phyloP scores from a whole-genome alignment of 2,888 invertebrate species.

The Gastracanthus pulcherrimus region DNA sequence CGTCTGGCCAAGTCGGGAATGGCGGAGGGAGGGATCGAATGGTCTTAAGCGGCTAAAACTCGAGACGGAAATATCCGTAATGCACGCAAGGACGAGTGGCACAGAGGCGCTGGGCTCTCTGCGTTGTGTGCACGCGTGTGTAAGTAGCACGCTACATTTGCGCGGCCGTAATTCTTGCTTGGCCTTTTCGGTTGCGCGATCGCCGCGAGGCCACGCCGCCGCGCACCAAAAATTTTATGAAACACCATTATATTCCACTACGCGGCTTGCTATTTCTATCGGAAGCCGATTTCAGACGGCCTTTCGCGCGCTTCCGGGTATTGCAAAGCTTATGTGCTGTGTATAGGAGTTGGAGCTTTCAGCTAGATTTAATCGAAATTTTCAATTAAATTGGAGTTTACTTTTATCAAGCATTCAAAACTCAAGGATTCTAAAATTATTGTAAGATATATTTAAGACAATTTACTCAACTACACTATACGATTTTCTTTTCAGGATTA shows the following conservation, averaged over 20 bases:
- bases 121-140: background rate
- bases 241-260: conserved; percentile 31
- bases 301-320: conserved; percentile 13
- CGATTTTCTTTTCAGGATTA: too few relatives aligned
- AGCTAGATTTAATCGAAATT: background rate
- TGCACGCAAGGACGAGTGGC: conserved; percentile 69
- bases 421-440: too few relatives aligned
- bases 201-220: background rate
- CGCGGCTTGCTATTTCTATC: conserved; percentile 41
- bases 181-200: conserved; percentile 1
- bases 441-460: too few relatives aligned
- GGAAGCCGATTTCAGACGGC: conserved; percentile 19
- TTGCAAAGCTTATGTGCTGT: background rate
- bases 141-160: background rate
- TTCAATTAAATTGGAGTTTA: too few relatives aligned
- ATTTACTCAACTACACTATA: too few relatives aligned
- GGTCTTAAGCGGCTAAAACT: conserved; percentile 74
- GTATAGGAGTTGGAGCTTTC: background rate
- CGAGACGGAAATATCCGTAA: conserved; percentile 75
- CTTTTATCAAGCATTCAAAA: too few relatives aligned
- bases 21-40: conserved; percentile 54
- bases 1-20: conserved; percentile 28
- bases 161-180: conserved; percentile 22
- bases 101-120: conserved; percentile 50
- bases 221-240: conserved; percentile 40